These are phyloP conservation scores for Shinisaurus crocodilurus DNA, from an alignment of 2,113 vertebrate genomes.

Conservation along the genomic window DNA sequence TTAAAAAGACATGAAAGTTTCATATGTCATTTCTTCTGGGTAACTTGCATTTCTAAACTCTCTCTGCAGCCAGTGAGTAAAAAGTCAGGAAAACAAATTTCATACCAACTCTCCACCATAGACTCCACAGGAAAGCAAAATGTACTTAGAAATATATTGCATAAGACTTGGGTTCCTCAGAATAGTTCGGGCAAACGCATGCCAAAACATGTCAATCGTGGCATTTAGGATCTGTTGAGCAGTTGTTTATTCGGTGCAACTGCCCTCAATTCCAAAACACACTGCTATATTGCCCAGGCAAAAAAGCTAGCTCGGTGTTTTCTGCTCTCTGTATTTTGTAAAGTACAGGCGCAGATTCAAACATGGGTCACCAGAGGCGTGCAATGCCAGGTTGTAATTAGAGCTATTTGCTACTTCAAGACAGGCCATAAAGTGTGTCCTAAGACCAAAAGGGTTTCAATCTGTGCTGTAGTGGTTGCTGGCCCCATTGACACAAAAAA, in stretches of 20 bases:
- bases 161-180: background rate
- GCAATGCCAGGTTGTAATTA: conserved; percentile 29
- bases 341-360: conserved; percentile 3
- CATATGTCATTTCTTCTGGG: background rate
- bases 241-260: background rate
- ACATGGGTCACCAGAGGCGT: conserved; percentile 5
- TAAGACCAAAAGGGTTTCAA: conserved; percentile 8
- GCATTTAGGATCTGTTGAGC: background rate
- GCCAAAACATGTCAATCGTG: background rate
- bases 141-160: background rate
- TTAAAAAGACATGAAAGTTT: background rate
- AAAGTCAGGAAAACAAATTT: conserved; percentile 5
- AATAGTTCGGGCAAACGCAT: background rate
- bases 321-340: background rate
- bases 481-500: background rate
- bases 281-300: background rate
- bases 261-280: background rate
- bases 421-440: conserved; percentile 16
- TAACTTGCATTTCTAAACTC: background rate
- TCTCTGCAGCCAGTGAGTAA: background rate
- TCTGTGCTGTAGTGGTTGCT: background rate
- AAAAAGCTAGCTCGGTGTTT: background rate
- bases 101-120: background rate
- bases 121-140: background rate
- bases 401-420: background rate